Conservation (phyloP, 2,888 invertebrate genomes). For the Linnaemya tessellans region DNA sequence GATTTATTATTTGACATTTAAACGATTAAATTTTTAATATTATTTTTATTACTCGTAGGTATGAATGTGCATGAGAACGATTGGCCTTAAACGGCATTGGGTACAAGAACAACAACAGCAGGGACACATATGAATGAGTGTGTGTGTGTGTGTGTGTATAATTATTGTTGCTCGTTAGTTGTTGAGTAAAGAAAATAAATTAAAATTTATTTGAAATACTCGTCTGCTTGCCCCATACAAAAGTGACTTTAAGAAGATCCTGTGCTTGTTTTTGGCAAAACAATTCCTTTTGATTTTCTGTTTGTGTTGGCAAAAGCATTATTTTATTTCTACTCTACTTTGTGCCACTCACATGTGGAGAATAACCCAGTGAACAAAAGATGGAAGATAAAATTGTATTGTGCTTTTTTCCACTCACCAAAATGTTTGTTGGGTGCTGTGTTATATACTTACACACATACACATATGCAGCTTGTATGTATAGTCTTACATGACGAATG, state of each 20-base stretch:
- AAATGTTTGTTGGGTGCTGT: constrained; percentile 17
- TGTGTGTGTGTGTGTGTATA: background rate
- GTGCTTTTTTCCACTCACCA: too few relatives aligned
- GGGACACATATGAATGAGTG: background rate
- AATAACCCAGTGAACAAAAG: constrained; percentile 37
- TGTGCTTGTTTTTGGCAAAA: constrained; percentile 57
- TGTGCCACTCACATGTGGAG: constrained; percentile 6
- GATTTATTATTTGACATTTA: constrained; percentile 71
- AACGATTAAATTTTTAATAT: constrained; percentile 60
- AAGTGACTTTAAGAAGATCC: constrained; percentile 63
- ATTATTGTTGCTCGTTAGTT: constrained; percentile 25
- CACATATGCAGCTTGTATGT: background rate
- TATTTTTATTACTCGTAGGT: constrained; percentile 28
- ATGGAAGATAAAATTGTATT: too few relatives aligned
- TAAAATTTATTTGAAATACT: constrained; percentile 54
- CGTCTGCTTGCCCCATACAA: constrained; percentile 15
- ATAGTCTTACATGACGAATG: too few relatives aligned
- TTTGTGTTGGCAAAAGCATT: constrained; percentile 54
- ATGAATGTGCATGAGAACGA: background rate
- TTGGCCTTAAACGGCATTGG: background rate
- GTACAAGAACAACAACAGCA: constrained; percentile 30
- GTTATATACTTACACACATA: background rate
- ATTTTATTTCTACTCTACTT: constrained; percentile 27
- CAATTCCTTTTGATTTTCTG: constrained; percentile 56
- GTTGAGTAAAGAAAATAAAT: constrained; percentile 53